These are phyloP conservation scores for Apodemus agrarius DNA, from an alignment of 2,797 vertebrate species.

Conservation along the genomic window DNA sequence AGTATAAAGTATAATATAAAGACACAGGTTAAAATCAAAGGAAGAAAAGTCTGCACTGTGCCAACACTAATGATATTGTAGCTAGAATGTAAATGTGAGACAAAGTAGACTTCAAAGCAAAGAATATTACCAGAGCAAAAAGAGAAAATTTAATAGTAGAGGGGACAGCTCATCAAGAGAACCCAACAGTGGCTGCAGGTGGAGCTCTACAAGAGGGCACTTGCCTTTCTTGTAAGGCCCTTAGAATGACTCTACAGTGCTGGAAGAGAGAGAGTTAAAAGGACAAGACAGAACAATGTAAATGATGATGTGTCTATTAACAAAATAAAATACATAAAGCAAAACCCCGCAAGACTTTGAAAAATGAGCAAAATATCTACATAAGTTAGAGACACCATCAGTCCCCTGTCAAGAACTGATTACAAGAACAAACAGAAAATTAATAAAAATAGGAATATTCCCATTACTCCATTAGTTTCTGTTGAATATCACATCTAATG, in stretches of 20 bases:
- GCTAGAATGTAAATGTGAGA: not conserved
- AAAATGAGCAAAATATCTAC: not conserved
- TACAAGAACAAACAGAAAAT: not conserved
- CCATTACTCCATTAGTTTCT: not conserved
- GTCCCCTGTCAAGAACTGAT: not conserved
- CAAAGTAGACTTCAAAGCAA: slow-evolving; percentile 12
- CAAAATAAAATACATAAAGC: not conserved
- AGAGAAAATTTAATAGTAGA: not conserved
- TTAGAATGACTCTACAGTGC: not conserved
- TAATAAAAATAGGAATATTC: not conserved
- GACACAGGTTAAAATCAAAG: slow-evolving; percentile 34
- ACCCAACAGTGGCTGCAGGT: not conserved
- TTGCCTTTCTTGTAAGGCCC: not conserved
- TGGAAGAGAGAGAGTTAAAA: not conserved
- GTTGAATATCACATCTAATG: not conserved
- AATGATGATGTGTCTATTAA: not conserved
- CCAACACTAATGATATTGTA: slow-evolving; percentile 5
- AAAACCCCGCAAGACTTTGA: not conserved
- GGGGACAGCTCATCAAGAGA: not conserved
- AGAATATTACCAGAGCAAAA: not conserved
- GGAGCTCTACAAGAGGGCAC: not conserved
- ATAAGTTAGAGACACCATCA: not conserved
- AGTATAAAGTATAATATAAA: slow-evolving; percentile 2
- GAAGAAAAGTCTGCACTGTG: not conserved
- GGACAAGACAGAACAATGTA: not conserved